Conservation (phyloP, 2,888 invertebrate species). For the Acronicta leporina region DNA sequence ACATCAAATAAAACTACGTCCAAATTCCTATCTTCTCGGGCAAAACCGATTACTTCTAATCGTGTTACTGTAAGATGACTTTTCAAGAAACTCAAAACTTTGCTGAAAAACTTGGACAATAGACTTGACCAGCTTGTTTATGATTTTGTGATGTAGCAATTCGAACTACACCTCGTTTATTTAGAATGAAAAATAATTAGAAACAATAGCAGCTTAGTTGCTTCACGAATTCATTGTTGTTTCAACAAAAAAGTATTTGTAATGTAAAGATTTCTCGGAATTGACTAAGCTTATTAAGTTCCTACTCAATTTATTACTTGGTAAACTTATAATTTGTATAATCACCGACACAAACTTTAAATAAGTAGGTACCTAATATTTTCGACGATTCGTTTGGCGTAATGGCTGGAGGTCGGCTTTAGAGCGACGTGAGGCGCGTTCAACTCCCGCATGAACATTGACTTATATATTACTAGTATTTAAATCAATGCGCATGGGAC, state of each 20-base stretch:
- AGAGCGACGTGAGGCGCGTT: no score
- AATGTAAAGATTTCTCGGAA: constrained; percentile 2
- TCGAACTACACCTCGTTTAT: constrained; percentile 64
- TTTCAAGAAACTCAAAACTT: constrained; percentile 62
- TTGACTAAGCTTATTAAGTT: not conserved
- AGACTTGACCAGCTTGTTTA: constrained; percentile 63
- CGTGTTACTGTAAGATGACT: constrained; percentile 67
- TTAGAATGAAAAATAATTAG: constrained; percentile 65
- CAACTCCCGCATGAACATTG: no score
- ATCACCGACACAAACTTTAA: no score
- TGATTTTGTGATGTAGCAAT: constrained; percentile 68
- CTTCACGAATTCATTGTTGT: constrained; percentile 35
- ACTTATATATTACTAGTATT: no score
- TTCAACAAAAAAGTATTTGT: constrained; percentile 20
- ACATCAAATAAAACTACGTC: constrained; percentile 39
- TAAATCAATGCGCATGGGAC: no score
- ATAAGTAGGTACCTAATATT: not conserved
- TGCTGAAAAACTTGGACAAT: constrained; percentile 68
- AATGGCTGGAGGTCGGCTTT: no score
- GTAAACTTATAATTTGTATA: not conserved
- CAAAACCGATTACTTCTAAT: constrained; percentile 60
- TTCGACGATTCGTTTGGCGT: not conserved
- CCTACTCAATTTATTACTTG: not conserved
- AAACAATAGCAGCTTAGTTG: constrained; percentile 46
- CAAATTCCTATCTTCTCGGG: constrained; percentile 36